A percentile compares a stretch with the other conserved stretches of the same genome.
Evolutionary conservation across 2,888 invertebrate genomes (phyloP).

Genomic region (Epinotia bilunana): DNA sequence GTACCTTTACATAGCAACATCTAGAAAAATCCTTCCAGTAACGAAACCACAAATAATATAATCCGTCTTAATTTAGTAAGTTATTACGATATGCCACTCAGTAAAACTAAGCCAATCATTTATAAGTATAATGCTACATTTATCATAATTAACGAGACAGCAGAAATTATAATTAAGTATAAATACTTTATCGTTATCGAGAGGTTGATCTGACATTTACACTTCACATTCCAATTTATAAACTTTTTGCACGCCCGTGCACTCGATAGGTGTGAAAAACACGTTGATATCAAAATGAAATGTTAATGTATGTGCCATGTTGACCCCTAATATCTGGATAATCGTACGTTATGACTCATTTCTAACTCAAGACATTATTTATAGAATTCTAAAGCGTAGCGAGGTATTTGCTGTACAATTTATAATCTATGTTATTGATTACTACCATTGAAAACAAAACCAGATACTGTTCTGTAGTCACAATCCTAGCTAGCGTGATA

Average conservation of each 20-base stretch:
- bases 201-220: neutral
- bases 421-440: too few relatives aligned
- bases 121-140: neutral
- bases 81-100: neutral
- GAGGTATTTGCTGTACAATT: too few relatives aligned
- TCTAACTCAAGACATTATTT: too few relatives aligned
- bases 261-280: neutral
- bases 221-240: neutral
- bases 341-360: too few relatives aligned
- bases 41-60: neutral
- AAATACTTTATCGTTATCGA: neutral
- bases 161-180: neutral
- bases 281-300: neutral
- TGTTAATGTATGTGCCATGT: too few relatives aligned
- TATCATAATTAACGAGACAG: neutral
- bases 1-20: conserved; percentile 8
- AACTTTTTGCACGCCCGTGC: neutral
- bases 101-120: neutral
- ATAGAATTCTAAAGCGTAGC: too few relatives aligned
- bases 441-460: too few relatives aligned
- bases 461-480: too few relatives aligned
- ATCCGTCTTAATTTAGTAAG: neutral
- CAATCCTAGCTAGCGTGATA: too few relatives aligned
- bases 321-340: too few relatives aligned
- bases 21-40: neutral